Evolutionary conservation across 2,888 invertebrate species (phyloP), one percentile per base, ranked within the genome.

Genomic region (Selenia dentaria): DNA sequence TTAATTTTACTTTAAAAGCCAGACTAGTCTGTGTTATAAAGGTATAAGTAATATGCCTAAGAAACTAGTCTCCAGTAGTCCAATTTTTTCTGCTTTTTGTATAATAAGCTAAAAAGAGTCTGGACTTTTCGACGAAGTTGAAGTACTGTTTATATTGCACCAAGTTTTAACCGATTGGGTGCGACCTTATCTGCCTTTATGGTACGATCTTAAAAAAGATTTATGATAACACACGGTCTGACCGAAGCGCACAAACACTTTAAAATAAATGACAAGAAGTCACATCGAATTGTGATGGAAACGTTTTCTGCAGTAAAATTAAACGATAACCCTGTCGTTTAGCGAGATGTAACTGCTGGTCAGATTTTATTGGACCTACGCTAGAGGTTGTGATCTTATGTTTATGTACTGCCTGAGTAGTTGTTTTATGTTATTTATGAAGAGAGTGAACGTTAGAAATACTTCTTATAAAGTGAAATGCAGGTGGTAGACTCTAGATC

Each of bases 241-340:
- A 72, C 28, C 31, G 35, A 47, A 70, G 69, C 79, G 76, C 83
- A 80, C 86, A 80, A 81, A 87, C 85, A 86, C 80, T 86, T 88
- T 83, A 84, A 88, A 87, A 89, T 88, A 88, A 89, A 88, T 88
- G 89, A 89, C 89, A 88, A 89, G 89, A 67, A 89, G 90, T 89
- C 80, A 81, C 84, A 79, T 83, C 85, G 84, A 85, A 87, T 89
- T 89, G 90, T 90, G 84, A 90, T 89, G 87, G 89, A 88, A 89
- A 89, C 86, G 83, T 82, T 87, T 83, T 87, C 84, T 88, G 89
- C 88, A 89, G 88, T 90, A 88, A 89, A 90, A 89, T 88, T 87
- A 89, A 88, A 90, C 88, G 83, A 89, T 89, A 89, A 88, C 83
- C 73, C 81, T 70, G 83, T 79, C 87, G 85, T 87, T 89, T 86